A percentile compares a stretch with the other conserved stretches of the same genome.
phyloP scores from a whole-genome alignment of 1,140 invertebrate species.

The Drosophila novamexicana region DNA sequence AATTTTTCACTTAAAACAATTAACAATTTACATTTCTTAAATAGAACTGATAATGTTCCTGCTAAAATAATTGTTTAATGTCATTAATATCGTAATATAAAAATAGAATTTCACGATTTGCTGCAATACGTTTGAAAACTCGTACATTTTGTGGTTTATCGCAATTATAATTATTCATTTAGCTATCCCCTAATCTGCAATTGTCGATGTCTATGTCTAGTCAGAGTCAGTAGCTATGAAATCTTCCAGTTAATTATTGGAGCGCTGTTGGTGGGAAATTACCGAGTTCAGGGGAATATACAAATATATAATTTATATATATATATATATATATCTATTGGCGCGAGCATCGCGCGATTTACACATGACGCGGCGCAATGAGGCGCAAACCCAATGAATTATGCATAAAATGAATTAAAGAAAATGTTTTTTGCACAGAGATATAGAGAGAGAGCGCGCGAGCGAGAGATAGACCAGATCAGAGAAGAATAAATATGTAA shows the following conservation, averaged over 20 bases:
- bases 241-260: constrained; percentile 43
- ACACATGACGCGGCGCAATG: constrained; percentile 37
- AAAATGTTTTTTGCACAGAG: constrained; percentile 9
- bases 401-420: constrained; percentile 36
- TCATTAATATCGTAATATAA: not conserved
- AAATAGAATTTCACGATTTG: constrained; percentile 26
- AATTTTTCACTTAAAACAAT: not conserved
- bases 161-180: constrained; percentile 20
- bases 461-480: too few species aligned
- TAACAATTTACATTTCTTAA: not conserved
- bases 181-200: constrained; percentile 13
- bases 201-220: not conserved
- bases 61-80: not conserved
- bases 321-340: constrained; percentile 18
- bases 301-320: constrained; percentile 8
- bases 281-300: constrained; percentile 41
- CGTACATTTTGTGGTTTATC: constrained; percentile 32
- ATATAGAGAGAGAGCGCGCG: too few species aligned
- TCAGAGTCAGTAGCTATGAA: not conserved
- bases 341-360: constrained; percentile 53
- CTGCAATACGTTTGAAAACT: constrained; percentile 13
- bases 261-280: constrained; percentile 56
- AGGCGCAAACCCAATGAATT: constrained; percentile 33
- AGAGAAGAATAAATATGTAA: constrained; percentile 1
- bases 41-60: not conserved